Base-by-base conservation (phyloP, 2,888 invertebrate species). In the Helleia helle region DNA sequence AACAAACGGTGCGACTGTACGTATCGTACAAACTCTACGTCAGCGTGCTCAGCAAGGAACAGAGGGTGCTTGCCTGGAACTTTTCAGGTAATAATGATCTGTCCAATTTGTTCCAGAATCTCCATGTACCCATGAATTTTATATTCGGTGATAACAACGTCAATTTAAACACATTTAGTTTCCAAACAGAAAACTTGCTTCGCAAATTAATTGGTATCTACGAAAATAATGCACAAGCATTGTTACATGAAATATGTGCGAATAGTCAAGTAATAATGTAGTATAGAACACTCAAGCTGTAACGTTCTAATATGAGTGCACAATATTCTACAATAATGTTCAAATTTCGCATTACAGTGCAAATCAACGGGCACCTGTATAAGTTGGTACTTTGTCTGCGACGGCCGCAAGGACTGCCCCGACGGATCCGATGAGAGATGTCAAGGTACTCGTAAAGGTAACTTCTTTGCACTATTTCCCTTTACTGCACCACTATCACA, bases 301-400 rank as follows among this genome's bases (percentile, higher is more conserved):
- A n/a, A n/a, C n/a, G n/a, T n/a, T n/a, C n/a, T n/a, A n/a, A n/a
- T n/a, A n/a, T n/a, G n/a, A n/a, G n/a, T n/a, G n/a, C n/a, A n/a
- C 6, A 15, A 11, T 26, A 14, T 11, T n/a, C 8, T 41, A 38
- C n/a, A 14, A 26, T 31, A 31, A 37, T 49, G n/a, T n/a, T n/a
- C n/a, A n/a, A n/a, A n/a, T n/a, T n/a, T n/a, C n/a, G n/a, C n/a
- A n/a, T 75, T 84, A 40, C 83, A 96, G 91, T 96, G 96, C 65
- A 91, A 91, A 18, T 92, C 92, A 39, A 91, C 91, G 38, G 96
- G 96, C 1, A 87, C 89, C 8, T 96, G 96, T 71, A 93, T 96
- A 62, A 95, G 94, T 56, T 95, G 95, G 95, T 95, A 94, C 86
- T 95, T 95, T 72, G 93, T 96, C 3, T 96, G 96, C 71, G 95